These are phyloP conservation scores for Turritopsis rubra DNA, from an alignment of 30 jellyfish, hydroid and myxozoan genomes.

Conservation along the genomic window DNA sequence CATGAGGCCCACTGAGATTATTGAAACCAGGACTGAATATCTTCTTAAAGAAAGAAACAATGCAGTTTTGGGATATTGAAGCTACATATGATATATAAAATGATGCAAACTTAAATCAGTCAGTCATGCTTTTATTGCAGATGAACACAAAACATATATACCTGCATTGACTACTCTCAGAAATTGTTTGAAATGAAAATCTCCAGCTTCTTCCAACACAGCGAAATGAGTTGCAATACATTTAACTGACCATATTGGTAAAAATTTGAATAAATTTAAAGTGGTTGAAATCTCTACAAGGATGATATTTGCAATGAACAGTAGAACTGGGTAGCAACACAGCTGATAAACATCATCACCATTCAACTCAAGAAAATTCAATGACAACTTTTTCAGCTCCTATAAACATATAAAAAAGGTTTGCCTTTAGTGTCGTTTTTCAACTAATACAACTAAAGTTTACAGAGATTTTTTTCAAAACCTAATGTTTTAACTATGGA, in stretches of 20 bases:
- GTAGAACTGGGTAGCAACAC: neutral
- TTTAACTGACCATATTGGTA: constrained; percentile 10
- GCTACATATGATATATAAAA: too few species aligned
- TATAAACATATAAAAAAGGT: neutral
- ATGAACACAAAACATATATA: too few species aligned
- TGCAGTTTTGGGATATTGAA: too few species aligned
- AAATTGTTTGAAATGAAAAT: neutral
- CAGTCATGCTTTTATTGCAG: too few species aligned
- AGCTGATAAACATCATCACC: constrained; percentile 4
- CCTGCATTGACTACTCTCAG: neutral
- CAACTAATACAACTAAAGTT: too few species aligned
- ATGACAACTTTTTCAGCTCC: constrained; percentile 2
- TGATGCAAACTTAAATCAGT: too few species aligned
- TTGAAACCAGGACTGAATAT: too few species aligned
- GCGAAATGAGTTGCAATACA: constrained; percentile 6
- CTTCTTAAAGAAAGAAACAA: too few species aligned
- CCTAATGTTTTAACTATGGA: too few species aligned
- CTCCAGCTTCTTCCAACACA: constrained; percentile 2
- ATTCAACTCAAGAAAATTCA: neutral
- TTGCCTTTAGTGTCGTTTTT: constrained; percentile 10
- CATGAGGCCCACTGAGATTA: neutral
- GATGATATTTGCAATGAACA: constrained; percentile 3
- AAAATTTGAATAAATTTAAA: neutral
- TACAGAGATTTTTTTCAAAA: too few species aligned
- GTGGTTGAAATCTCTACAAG: neutral